Evolutionary conservation across 2,797 vertebrate genomes (phyloP).

Genomic region (Synaphobranchus kaupii): DNA sequence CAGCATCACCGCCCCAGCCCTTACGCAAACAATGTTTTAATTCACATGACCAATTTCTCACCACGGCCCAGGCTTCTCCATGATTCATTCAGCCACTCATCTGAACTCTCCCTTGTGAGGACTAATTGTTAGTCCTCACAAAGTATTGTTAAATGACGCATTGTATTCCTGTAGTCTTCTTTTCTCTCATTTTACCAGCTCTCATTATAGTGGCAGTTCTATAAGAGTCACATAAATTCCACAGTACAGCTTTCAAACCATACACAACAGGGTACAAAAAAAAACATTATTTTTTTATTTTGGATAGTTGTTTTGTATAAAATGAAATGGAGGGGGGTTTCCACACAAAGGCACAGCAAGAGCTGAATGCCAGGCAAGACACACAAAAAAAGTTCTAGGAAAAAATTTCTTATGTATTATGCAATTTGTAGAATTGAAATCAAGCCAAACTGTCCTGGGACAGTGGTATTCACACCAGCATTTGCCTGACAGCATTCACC

Average conservation of each 20-base stretch:
- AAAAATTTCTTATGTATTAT: not conserved
- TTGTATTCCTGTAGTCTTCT: constrained; percentile 30
- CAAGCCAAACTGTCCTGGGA: not conserved
- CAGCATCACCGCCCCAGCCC: not conserved
- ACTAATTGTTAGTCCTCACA: constrained; percentile 30
- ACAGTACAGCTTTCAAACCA: not conserved
- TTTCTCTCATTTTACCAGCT: not conserved
- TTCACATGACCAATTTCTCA: constrained; percentile 26
- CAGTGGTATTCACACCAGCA: not conserved
- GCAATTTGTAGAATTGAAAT: not conserved
- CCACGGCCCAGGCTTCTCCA: constrained; percentile 18
- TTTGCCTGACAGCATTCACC: not conserved
- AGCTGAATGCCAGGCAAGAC: not conserved
- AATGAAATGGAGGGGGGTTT: not conserved
- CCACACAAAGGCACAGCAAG: not conserved
- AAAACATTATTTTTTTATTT: constrained; percentile 16
- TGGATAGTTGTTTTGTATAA: not conserved
- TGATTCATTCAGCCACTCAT: constrained; percentile 30
- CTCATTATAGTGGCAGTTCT: not conserved
- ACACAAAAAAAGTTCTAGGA: not conserved
- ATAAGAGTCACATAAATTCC: not conserved
- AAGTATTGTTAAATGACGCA: constrained; percentile 27
- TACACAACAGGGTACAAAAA: not conserved
- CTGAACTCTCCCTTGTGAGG: constrained; percentile 34
- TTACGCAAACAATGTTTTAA: constrained; percentile 49